Conservation (phyloP, 53 echinoderm and acorn worm species). For the Stichopus horrens region DNA sequence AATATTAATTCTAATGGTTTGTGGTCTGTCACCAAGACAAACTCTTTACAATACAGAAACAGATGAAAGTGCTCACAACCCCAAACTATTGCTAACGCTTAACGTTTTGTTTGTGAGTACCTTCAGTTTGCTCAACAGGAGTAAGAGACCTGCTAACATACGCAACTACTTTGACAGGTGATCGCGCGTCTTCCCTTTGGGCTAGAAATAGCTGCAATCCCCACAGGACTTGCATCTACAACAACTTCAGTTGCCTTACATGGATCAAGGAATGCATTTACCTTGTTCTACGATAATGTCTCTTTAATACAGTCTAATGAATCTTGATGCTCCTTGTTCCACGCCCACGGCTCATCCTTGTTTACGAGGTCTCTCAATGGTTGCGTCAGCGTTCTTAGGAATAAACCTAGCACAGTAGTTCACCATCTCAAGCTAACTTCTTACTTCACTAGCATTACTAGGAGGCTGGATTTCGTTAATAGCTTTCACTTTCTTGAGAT, state of each 20-base stretch:
- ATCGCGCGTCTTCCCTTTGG: constrained; percentile 31
- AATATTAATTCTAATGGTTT: constrained; percentile 48
- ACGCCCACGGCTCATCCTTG: constrained; percentile 19
- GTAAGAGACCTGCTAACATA: constrained; percentile 44
- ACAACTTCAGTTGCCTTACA: constrained; percentile 38
- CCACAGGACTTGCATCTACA: constrained; percentile 63
- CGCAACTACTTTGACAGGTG: constrained; percentile 1
- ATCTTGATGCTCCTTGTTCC: constrained; percentile 4
- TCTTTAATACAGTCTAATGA: constrained; percentile 27
- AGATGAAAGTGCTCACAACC: constrained; percentile 46
- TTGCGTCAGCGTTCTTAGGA: constrained; percentile 10
- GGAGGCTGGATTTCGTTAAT: constrained; percentile 12
- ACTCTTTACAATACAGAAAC: constrained; percentile 47
- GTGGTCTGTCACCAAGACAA: constrained; percentile 50
- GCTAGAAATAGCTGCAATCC: constrained; percentile 50
- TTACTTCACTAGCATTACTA: constrained; percentile 35
- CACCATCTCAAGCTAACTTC: constrained; percentile 36
- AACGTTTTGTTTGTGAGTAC: constrained; percentile 56
- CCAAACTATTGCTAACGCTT: constrained; percentile 57
- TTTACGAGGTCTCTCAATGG: constrained; percentile 4
- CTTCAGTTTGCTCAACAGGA: constrained; percentile 42
- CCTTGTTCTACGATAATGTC: constrained; percentile 6
- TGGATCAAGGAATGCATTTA: constrained; percentile 25
- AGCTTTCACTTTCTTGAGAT: constrained; percentile 42
- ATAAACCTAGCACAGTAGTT: constrained; percentile 37